phyloP scores from a whole-genome alignment of 2,888 invertebrate species.

The Andrena trimmerana region DNA sequence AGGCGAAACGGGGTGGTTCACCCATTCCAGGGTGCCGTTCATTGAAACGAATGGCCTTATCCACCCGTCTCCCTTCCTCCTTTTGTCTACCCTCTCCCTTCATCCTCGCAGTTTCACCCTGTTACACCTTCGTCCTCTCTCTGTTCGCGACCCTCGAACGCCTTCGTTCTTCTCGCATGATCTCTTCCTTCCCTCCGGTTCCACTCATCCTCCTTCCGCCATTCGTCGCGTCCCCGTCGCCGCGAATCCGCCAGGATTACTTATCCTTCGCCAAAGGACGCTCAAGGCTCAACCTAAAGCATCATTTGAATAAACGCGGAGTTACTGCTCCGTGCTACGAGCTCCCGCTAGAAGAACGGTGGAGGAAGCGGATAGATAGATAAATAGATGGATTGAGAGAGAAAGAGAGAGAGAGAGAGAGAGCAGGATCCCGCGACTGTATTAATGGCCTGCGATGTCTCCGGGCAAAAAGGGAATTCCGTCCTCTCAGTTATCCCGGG shows the following conservation, averaged over 20 bases:
- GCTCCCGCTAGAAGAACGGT: background rate
- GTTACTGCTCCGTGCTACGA: constrained; percentile 75
- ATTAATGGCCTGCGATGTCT: constrained; percentile 70
- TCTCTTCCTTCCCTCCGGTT: constrained; percentile 24
- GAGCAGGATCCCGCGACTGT: constrained; percentile 48
- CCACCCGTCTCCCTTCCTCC: constrained; percentile 65
- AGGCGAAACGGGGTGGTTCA: constrained; percentile 68
- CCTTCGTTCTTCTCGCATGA: constrained; percentile 24
- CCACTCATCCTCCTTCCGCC: constrained; percentile 57
- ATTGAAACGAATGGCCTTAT: constrained; percentile 83
- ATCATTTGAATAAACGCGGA: constrained; percentile 83
- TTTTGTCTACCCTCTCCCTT: constrained; percentile 26
- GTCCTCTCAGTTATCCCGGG: constrained; percentile 24
- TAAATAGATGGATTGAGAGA: constrained; percentile 25
- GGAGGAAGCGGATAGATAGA: constrained; percentile 24
- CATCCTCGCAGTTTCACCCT: constrained; percentile 29
- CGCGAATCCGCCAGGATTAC: constrained; percentile 77
- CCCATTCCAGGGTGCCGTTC: constrained; percentile 78
- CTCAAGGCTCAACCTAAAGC: constrained; percentile 78
- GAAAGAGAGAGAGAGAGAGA: background rate
- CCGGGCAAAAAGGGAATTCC: constrained; percentile 40
- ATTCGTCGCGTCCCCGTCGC: constrained; percentile 51
- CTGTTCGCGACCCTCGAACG: constrained; percentile 49
- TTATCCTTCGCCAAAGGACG: constrained; percentile 77
- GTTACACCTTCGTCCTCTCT: constrained; percentile 1